Base-by-base conservation (phyloP, 2,797 vertebrate species). In the Bovichtus diacanthus region DNA sequence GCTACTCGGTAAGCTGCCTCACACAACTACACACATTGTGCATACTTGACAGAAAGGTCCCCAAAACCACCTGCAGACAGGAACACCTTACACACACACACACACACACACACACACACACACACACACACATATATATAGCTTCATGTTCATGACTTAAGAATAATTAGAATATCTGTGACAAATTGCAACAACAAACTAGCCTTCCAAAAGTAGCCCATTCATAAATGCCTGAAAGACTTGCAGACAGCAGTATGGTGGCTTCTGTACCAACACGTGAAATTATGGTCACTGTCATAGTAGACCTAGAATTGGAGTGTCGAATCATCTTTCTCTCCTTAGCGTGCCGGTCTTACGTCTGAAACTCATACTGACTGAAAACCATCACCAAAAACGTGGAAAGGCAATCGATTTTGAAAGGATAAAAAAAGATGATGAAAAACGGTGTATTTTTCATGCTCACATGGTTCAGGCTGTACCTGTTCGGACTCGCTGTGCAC, bases 1-100 rank as follows among this genome's bases (percentile, higher is more conserved):
- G 2, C 91, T 99, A 61, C 91, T 99, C 74, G 97, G 98, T 99
- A 64, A 94, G 95, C 88, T 31, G 3, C 16, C 4, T n/a, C 12
- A 19, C 1, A 1, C n/a, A 8, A 0, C 49, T 2, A 1, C 1
- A 66, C 19, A 10, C 6, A 11, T 5, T 38, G 4, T 31, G 9
- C 15, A 44, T 2, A 5, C 11, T 25, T 43, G 4, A 46, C 47
- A 46, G 3, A 29, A 56, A 43, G 47, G 51, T 29, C 38, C 53
- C 2, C 3, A 7, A 31, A 31, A 47, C 3, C 11, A 13, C 15
- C 6, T 25, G 27, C 54, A 51, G 36, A 59, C 19, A 25, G 15
- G 19, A 5, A 34, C 43, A 9, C 41, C 55, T 5, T 21, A n/a
- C n/a, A n/a, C n/a, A n/a, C n/a, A n/a, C n/a, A n/a, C n/a, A n/a